Evolutionary conservation across 2,797 vertebrate genomes (phyloP), one percentile per base, ranked within the genome.

Genomic region (Urosaurus nigricauda): DNA sequence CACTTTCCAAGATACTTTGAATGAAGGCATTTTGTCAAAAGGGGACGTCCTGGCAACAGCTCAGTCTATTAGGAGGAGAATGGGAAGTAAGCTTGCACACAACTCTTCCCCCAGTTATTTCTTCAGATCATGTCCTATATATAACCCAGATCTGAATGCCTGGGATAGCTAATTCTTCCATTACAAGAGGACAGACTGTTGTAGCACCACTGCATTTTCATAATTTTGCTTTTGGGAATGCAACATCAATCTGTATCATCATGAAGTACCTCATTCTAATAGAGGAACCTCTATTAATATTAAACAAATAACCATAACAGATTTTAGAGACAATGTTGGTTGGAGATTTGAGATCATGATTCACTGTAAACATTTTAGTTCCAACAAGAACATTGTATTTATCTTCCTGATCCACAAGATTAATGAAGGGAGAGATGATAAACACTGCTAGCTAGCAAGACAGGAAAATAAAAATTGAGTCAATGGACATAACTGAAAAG

Each of bases 71-170:
- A 60, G 79, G 73, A 70, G 89, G 85, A 21, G 88, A 78, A 58
- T 87, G 83, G 83, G 93, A 83, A 82, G 86, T 40, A 79, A 87
- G 51, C 84, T 81, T 91, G 60, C 75, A 63, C 16, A 81, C 17
- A 4, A 71, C 79, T 87, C 92, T 70, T 88, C 35, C 63, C 92
- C 9, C 91, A 83, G 94, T 91, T 90, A 92, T 90, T 63, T n/a
- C 60, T 40, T 75, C 47, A 86, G 21, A 70, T 77, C 58, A 58
- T 83, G 92, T 91, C 40, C 93, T 94, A 87, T 94, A 94, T 93
- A 87, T 88, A 90, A 71, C 32, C 47, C 5, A 79, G 92, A 75
- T 9, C 17, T 87, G 68, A 87, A 79, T 51, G 53, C 78, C 79
- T 32, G 40, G n/a, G 79, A 68, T 80, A 63, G 82, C 16, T 70